Base-by-base conservation (phyloP, 2,888 invertebrate species). In the Habroteleia sp. region DNA sequence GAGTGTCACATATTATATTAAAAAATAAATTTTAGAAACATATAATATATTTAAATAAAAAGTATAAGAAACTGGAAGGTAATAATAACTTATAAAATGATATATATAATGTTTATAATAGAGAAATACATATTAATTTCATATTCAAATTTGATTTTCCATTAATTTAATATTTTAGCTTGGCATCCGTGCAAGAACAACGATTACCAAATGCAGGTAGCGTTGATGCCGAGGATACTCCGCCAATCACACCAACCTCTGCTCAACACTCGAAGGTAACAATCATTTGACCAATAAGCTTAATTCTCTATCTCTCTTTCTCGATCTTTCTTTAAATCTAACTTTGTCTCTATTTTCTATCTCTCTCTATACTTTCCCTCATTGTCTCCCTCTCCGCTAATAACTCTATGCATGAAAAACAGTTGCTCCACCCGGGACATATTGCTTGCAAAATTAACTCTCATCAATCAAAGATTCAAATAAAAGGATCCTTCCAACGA, bases 181-280 rank as follows among this genome's bases (percentile, higher is more conserved):
- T 98, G 90, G 97, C 98, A 35, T 97, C 97, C 89, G 97, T 98
- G 35, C 98, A 98, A 91, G 98, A 98, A 89, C 97, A 97, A 89
- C 93, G 97, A 80, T 90, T 96, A 81, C 95, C 94, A 33, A 89
- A 92, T 79, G 88, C 91, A 52, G 91, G 92, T 80, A 93, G 93
- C 29, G 83, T 87, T 41, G 93, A 91, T 27, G 84, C 89, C 29
- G 90, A 91, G 60, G 91, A 92, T 80, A 90, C 91, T 82, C 89
- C 93, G 84, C 91, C 92, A 1, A 88, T 89, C 89, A 93, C 90
- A 31, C 91, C 91, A 80, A 91, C 91, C 77, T 90, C 92, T 27
- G 91, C 90, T 17, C 89, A 90, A 76, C 92, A 93, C 78, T 94
- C 94, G 89, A 95, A 95, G 94, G 95, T 95, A 92, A 90, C 83